phyloP scores from a whole-genome alignment of 2,888 invertebrate species.

The Hydropsyche betteni region DNA sequence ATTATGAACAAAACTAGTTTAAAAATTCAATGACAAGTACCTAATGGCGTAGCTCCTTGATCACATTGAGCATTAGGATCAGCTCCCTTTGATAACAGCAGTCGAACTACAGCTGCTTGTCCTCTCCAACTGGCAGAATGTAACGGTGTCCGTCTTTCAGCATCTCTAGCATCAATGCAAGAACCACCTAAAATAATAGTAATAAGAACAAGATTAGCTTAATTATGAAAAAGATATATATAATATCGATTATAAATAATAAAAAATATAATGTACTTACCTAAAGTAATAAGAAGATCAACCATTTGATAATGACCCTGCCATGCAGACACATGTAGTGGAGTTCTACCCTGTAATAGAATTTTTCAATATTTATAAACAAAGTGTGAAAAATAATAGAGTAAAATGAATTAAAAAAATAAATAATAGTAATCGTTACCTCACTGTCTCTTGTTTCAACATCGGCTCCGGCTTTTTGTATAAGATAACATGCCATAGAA shows the following conservation, averaged over 20 bases:
- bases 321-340: conserved; percentile 91
- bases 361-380: conserved; percentile 44
- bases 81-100: conserved; percentile 83
- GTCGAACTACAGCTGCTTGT: conserved; percentile 82
- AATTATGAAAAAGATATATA: background rate
- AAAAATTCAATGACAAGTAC: conserved; percentile 56
- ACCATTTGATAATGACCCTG: conserved; percentile 96
- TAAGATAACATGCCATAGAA: conserved; percentile 82
- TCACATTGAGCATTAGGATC: conserved; percentile 90
- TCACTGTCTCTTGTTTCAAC: conserved; percentile 90
- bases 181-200: conserved; percentile 71
- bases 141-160: conserved; percentile 87
- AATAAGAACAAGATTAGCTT: too few relatives aligned
- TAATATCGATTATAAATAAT: background rate
- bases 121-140: conserved; percentile 98
- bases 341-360: conserved; percentile 77
- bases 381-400: background rate
- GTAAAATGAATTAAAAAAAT: conserved; percentile 4
- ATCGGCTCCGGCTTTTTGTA: conserved; percentile 79
- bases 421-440: conserved; percentile 57
- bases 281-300: conserved; percentile 77
- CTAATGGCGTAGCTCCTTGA: conserved; percentile 94
- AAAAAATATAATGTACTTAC: conserved; percentile 56
- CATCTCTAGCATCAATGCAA: conserved; percentile 86
- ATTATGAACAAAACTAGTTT: conserved; percentile 25